These are phyloP conservation scores for Halcyon leucocephala DNA, from an alignment of 2,797 vertebrate species.

Conservation along the genomic window DNA sequence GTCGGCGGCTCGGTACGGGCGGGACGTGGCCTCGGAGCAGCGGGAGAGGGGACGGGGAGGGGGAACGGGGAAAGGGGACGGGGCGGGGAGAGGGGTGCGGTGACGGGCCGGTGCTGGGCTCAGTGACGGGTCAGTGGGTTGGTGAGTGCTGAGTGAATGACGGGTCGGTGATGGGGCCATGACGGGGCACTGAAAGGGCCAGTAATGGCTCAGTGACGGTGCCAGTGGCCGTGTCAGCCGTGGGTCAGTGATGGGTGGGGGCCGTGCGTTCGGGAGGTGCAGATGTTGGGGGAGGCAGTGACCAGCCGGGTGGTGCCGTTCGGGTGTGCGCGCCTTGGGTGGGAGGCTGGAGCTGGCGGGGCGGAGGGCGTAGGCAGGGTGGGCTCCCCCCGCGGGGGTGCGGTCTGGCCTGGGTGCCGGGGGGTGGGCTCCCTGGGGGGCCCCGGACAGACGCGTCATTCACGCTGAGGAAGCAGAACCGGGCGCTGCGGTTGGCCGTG, in stretches of 20 bases:
- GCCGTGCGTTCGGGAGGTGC: neutral
- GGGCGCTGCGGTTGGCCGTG: neutral
- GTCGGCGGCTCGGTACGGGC: neutral
- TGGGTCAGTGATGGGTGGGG: neutral
- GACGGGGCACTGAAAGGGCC: too few relatives aligned
- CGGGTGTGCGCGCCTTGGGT: fast-evolving
- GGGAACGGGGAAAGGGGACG: neutral
- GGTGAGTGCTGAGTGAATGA: neutral
- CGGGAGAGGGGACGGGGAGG: neutral
- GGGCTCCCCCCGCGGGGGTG: neutral
- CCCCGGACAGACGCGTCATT: neutral
- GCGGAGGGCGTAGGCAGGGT: neutral
- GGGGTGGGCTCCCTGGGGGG: neutral
- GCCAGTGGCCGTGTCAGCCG: neutral
- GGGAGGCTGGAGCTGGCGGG: neutral
- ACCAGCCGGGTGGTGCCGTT: fast-evolving
- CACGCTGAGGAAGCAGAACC: neutral
- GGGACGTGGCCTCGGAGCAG: too few relatives aligned
- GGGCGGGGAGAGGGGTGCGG: too few relatives aligned
- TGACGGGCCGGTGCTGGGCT: too few relatives aligned
- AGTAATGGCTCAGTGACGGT: neutral
- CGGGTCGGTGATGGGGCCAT: too few relatives aligned
- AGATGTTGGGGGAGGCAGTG: neutral
- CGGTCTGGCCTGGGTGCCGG: neutral
- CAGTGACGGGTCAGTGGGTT: neutral